Percentiles rank a stretch among this genome's conserved stretches.
Conservation (phyloP, 2,888 invertebrate species). For the Lithophane leautieri region DNA sequence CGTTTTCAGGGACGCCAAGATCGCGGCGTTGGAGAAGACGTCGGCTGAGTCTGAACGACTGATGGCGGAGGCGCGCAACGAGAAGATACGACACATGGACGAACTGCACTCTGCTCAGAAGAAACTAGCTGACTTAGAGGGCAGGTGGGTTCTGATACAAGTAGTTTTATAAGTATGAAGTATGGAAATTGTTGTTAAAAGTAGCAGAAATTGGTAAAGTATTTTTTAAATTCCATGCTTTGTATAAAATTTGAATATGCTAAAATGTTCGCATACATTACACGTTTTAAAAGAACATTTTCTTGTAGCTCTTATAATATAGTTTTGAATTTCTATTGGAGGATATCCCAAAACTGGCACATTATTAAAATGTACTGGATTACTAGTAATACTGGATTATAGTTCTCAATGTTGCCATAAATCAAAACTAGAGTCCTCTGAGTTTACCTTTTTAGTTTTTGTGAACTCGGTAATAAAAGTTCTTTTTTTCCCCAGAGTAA, state of each 20-base stretch:
- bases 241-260: neutral
- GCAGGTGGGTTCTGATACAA: constrained; percentile 90
- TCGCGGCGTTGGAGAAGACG: constrained; percentile 95
- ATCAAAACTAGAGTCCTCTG: neutral
- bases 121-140: constrained; percentile 95
- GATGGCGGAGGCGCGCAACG: constrained; percentile 96
- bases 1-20: constrained; percentile 93
- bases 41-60: constrained; percentile 95
- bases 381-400: neutral
- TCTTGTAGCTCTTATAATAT: neutral
- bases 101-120: constrained; percentile 96
- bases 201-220: neutral
- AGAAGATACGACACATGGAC: constrained; percentile 97
- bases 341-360: neutral
- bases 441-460: neutral
- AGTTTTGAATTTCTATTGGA: neutral
- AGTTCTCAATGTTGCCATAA: neutral
- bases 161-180: neutral
- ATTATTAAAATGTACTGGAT: neutral
- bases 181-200: neutral
- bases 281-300: neutral
- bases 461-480: neutral
- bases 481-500: constrained; percentile 89
- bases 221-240: no score
- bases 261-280: neutral